Base-by-base conservation (phyloP, 2,113 vertebrate species). In the Poicephalus gulielmi region DNA sequence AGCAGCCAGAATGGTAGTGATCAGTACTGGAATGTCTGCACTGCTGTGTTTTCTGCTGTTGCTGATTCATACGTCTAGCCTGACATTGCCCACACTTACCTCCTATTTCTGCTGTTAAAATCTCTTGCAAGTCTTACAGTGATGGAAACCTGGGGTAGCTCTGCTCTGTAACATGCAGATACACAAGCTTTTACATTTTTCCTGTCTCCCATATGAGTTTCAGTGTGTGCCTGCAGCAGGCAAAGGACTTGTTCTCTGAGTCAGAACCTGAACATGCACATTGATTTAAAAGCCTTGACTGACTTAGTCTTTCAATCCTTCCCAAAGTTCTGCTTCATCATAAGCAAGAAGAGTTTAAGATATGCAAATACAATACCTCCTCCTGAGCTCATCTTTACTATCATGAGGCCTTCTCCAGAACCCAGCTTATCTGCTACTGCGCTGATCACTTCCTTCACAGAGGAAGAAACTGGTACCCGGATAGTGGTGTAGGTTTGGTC, bases 401-500 rank as follows among this genome's bases (percentile, higher is more conserved):
- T 97, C 90, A 99, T 98, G 92, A 99, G 98, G 91, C 99, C 98
- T 96, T 99, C 99, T 23, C 98, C 98, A 59, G 99, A 99, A 78
- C 99, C 99, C 97, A 99, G 98, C 94, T 99, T 99, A 97, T 99
- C 99, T 0, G 99, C 98, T 82, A 99, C 98, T 2, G 99, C 99
- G 1, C 97, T 86, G 90, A 99, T 98, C 94, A 99, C 98, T 97
- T 99, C 99, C 92, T 98, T 98, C 96, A 99, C 99, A 0, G 99
- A 99, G 70, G 99, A 98, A 0, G 98, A 98, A 83, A 99, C 98
- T 0, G 98, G 98, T 46, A 99, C 99, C 10, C 99, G 98, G 74
- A 99, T 99, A 20, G 99, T 99, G 52, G 98, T 99, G 89, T 99
- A 99, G 75, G 99, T 99, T 96, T 99, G 99, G 97, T 99, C 99